Base-by-base conservation (phyloP, 2,888 invertebrate genomes). In the Amorpha juglandis region DNA sequence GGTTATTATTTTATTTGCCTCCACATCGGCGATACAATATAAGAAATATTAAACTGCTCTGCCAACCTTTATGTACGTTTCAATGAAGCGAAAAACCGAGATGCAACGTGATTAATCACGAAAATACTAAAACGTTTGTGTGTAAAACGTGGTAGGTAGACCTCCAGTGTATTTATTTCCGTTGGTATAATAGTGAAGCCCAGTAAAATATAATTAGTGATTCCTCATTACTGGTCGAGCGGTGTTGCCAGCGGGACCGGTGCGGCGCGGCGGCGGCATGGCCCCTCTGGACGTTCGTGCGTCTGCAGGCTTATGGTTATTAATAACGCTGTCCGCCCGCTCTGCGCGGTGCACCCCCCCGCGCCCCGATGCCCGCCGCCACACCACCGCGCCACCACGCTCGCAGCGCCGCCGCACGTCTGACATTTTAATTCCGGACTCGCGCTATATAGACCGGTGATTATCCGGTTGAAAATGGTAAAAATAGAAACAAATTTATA, bases 201-300 rank as follows among this genome's bases (percentile, higher is more conserved):
- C 91, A 89, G 91, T 92, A 92, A 92, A 93, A 92, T 92, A 92
- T 92, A 92, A 92, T 93, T 92, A 93, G 92, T 89, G 92, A 92
- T 92, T 93, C 91, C 91, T 93, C 92, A 93, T 93, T 93, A 93
- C 87, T 81, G 90, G 87, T 87, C 88, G 88, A 88, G 87, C 84
- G 79, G 72, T 64, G 64, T 45, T 33, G 62, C 80, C 81, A 81
- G 81, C 81, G 75, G 71, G 72, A 73, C 78, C 52, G 53, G 53
- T 12, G 62, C 81, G 81, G 81, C 81, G 75, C 71, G 72, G 73
- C 78, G n/a, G n/a, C 38, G 77, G 85, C 84, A 76, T 83, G 92
- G 91, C 92, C 92, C 91, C 92, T 92, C 92, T 92, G 92, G 92
- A 92, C 92, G 91, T 92, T 92, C 92, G 91, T 93, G 92, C 92